Conservation (phyloP, 2,888 invertebrate genomes). For the Drosophila picticornis region DNA sequence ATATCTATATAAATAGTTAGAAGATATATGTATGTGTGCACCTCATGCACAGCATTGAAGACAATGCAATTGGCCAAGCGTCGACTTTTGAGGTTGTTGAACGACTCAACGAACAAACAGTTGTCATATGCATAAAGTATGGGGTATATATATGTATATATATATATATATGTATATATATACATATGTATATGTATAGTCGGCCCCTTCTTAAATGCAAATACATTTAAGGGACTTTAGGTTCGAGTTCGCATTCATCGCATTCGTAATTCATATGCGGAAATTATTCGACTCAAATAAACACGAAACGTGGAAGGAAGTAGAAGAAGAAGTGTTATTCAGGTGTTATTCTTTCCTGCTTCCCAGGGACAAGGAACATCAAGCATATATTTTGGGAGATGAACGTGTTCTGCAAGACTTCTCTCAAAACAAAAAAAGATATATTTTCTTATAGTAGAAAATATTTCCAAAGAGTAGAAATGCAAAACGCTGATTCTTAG, state of each 20-base stretch:
- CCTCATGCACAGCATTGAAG: not conserved
- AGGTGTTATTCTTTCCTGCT: conserved; percentile 4
- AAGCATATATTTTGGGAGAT: no score
- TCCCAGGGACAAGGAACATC: no score
- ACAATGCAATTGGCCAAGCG: conserved; percentile 21
- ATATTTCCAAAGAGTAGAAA: not conserved
- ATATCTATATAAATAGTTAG: not conserved
- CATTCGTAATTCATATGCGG: conserved; percentile 13
- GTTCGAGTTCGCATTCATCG: conserved; percentile 20
- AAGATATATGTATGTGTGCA: not conserved
- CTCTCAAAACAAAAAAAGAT: not conserved
- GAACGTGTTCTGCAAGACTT: no score
- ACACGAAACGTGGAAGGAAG: not conserved
- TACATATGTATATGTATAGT: not conserved
- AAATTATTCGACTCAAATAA: conserved; percentile 16
- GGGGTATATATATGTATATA: not conserved
- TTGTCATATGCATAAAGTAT: not conserved
- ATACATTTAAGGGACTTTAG: conserved; percentile 3
- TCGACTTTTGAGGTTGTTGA: conserved; percentile 33
- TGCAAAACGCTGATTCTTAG: not conserved
- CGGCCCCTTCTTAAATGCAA: conserved; percentile 27
- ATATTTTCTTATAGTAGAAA: not conserved
- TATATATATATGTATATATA: conserved; percentile 4
- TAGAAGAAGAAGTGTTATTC: not conserved
- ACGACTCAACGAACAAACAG: conserved; percentile 12